These are phyloP conservation scores for Epirrhoe tristata DNA, from an alignment of 2,888 invertebrate species.

Conservation along the genomic window DNA sequence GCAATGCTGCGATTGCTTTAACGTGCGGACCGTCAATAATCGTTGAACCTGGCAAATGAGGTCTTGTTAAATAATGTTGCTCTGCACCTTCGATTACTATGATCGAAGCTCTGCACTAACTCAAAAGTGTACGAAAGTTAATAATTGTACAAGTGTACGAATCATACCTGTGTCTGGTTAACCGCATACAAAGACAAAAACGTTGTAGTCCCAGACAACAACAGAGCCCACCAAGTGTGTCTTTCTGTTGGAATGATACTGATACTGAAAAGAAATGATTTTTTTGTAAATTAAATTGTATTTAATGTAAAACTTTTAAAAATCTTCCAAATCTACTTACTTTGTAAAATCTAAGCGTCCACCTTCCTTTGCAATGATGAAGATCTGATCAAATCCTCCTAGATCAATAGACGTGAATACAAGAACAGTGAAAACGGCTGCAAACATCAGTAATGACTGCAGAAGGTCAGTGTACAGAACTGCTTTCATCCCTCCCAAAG, in stretches of 20 bases:
- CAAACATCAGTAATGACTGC: neutral
- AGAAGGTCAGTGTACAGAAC: neutral
- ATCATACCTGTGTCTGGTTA: neutral
- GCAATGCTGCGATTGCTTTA: neutral
- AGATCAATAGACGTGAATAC: neutral
- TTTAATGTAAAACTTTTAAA: neutral
- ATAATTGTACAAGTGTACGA: too few relatives aligned
- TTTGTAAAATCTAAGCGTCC: neutral
- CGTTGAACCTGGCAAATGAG: neutral
- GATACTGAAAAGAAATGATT: neutral
- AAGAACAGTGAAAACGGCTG: neutral
- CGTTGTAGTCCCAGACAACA: neutral
- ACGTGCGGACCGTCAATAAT: neutral
- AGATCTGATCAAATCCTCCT: neutral
- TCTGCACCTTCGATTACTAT: too few relatives aligned
- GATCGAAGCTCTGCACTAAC: too few relatives aligned
- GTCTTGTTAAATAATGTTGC: neutral
- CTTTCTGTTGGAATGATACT: neutral
- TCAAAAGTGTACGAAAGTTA: too few relatives aligned
- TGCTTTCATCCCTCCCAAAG: neutral
- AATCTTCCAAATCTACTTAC: neutral
- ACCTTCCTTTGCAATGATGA: neutral
- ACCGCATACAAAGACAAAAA: neutral
- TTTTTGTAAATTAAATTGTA: neutral
- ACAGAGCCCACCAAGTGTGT: neutral